These are phyloP conservation scores for Diarsia mendica DNA, from an alignment of 2,888 invertebrate genomes.

Conservation along the genomic window DNA sequence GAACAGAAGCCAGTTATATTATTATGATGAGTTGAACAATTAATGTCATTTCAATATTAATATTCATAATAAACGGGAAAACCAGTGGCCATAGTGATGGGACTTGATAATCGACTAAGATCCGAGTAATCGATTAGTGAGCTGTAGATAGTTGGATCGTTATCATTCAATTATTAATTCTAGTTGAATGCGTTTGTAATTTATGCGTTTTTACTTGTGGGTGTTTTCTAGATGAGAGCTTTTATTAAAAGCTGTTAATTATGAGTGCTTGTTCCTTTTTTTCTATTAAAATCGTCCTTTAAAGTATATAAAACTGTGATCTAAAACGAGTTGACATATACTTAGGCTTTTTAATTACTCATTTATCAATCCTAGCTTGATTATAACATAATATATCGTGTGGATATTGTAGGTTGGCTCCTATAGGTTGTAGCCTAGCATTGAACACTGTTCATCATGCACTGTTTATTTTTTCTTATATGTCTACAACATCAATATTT, in stretches of 20 bases:
- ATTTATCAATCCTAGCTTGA: not conserved
- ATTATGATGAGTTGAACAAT: constrained; percentile 70
- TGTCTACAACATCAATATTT: too few species aligned
- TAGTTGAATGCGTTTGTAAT: constrained; percentile 30
- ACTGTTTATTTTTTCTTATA: too few species aligned
- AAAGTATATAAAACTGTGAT: not conserved
- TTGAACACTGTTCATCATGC: too few species aligned
- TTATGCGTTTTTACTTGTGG: constrained; percentile 9
- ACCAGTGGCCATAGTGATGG: constrained; percentile 62
- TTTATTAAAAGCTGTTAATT: not conserved
- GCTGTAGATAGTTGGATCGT: constrained; percentile 37
- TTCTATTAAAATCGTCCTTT: not conserved
- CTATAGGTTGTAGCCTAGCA: too few species aligned
- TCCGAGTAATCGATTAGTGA: constrained; percentile 38
- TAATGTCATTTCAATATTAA: constrained; percentile 64
- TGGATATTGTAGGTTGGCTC: too few species aligned
- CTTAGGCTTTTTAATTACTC: too few species aligned
- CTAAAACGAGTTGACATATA: too few species aligned
- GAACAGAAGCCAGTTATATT: constrained; percentile 72
- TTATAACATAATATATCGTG: not conserved
- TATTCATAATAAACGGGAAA: constrained; percentile 51
- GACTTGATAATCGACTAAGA: constrained; percentile 46
- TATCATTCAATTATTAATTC: constrained; percentile 39
- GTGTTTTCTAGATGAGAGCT: constrained; percentile 6
- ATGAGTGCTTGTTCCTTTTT: not conserved